Base-by-base conservation (phyloP, 2,888 invertebrate species). In the Mesoligia furuncula region DNA sequence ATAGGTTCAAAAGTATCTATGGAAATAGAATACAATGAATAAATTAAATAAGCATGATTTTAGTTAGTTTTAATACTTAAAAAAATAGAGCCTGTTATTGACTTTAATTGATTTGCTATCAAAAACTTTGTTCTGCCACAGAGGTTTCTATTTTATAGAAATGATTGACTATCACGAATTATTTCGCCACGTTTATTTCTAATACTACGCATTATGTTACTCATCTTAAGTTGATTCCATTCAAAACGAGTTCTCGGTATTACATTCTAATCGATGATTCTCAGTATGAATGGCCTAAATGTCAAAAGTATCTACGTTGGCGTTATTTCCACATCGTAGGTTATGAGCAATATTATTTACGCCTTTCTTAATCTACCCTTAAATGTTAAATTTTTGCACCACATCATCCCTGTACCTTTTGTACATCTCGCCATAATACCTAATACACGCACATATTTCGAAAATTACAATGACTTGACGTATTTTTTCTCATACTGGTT, bases 401-500 rank as follows among this genome's bases (percentile, higher is more conserved):
- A 39, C 7, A 24, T 45, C 51, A 59, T 68, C 48, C 51, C 66
- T 20, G 54, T 76, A 69, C 57, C 68, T 70, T 64, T 71, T 39
- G 13, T 48, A 51, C 2, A 20, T 65, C 62, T 62, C 48, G 24
- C n/a, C 45, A 39, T 69, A 61, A 75, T 57, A 68, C 39, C 8
- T 9, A 15, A 84, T 69, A 80, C 36, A 75, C 57, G 75, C 51
- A 75, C 68, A 69, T 77, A 82, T 85, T 87, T 83, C 74, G 75
- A 86, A 87, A 83, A 81, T 81, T 69, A 85, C 76, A 81, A 83
- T 83, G 79, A 83, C 81, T 75, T 80, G 73, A 85, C 87, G 78
- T 87, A 82, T 85, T 90, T 89, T 90, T 89, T 89, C 87, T 89
- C 83, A 85, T 81, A 88, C 79, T 83, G 85, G 86, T 90, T 90